Base-by-base conservation (phyloP, 2,888 invertebrate species). In the Furcula furcula region DNA sequence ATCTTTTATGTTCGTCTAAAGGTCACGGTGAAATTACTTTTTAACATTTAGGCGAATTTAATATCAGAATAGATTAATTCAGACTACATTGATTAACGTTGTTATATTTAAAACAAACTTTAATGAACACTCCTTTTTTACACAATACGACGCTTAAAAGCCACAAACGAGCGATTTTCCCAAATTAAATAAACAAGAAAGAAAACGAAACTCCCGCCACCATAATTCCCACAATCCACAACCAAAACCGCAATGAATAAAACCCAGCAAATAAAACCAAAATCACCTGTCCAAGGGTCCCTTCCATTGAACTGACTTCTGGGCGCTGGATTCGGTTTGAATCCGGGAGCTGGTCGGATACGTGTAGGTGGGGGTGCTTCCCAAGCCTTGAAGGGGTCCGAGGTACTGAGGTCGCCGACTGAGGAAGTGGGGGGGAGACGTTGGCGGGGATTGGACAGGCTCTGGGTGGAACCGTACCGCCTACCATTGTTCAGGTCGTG, bases 401-500 rank as follows among this genome's bases (percentile, higher is more conserved):
- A 32, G 46, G 70, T 68, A 49, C 56, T 55, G 36, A 85, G 76
- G 74, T 84, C 84, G 55, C 78, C 84, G 64, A 80, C 80, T 45
- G 82, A 86, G 55, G 84, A 70, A 31, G 75, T 73, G 35, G 73
- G 73, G 57, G 77, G 76, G 58, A 77, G 57, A 62, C 71, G 71
- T 55, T 68, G 74, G 46, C 66, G 67, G 58, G 74, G 73, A 25
- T 76, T 75, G 75, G 85, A 73, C 34, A 88, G 82, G 75, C 80
- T 84, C 56, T 79, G 82, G 51, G 83, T 75, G 80, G 88, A 88
- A 76, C 88, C 87, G 81, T 83, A 89, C 76, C 80, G 82, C 91
- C 91, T 91, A 91, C 91, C 91, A 77, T 91, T 87, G 84, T 89
- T 92, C 87, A 93, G 91, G 84, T 95, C 94, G 69, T 92, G 89